phyloP scores from a whole-genome alignment of 2,797 vertebrate species.

The Tachyglossus aculeatus region DNA sequence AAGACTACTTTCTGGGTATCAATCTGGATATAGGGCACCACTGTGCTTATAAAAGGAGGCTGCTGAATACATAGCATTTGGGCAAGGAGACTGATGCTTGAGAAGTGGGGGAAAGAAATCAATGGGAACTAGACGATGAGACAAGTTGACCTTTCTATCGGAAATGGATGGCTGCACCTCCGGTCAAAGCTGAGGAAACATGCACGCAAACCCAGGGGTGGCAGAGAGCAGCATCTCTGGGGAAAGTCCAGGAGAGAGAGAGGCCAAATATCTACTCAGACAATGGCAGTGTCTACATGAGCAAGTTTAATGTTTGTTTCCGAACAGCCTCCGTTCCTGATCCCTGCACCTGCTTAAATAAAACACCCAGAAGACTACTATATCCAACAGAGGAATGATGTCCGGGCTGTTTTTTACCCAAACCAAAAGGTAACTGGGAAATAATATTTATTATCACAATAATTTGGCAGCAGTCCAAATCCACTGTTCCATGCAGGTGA shows the following conservation, averaged over 20 bases:
- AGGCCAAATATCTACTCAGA: too few species aligned
- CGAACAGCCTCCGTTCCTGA: too few species aligned
- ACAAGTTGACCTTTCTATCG: slow-evolving; percentile 12
- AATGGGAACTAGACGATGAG: slow-evolving; percentile 11
- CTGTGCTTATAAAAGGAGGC: neutral
- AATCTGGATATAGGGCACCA: neutral
- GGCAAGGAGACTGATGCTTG: neutral
- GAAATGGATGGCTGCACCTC: slow-evolving; percentile 10
- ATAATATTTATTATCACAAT: too few species aligned
- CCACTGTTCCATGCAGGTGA: too few species aligned
- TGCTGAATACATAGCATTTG: neutral
- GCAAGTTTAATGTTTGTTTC: too few species aligned
- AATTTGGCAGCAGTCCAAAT: too few species aligned
- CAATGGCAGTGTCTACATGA: too few species aligned
- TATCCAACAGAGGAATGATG: too few species aligned
- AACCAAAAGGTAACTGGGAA: too few species aligned
- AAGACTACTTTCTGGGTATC: neutral
- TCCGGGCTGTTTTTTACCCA: too few species aligned
- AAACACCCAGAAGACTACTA: too few species aligned
- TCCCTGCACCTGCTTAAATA: too few species aligned
- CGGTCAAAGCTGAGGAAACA: slow-evolving; percentile 9
- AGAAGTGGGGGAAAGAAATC: slow-evolving; percentile 9
- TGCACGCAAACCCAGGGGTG: neutral
- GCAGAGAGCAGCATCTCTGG: neutral
- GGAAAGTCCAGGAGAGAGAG: neutral